A percentile compares a stretch with the other conserved stretches of the same genome.
Conservation (phyloP, 2,113 vertebrate species). For the Chamaetylas fuelleborni region DNA sequence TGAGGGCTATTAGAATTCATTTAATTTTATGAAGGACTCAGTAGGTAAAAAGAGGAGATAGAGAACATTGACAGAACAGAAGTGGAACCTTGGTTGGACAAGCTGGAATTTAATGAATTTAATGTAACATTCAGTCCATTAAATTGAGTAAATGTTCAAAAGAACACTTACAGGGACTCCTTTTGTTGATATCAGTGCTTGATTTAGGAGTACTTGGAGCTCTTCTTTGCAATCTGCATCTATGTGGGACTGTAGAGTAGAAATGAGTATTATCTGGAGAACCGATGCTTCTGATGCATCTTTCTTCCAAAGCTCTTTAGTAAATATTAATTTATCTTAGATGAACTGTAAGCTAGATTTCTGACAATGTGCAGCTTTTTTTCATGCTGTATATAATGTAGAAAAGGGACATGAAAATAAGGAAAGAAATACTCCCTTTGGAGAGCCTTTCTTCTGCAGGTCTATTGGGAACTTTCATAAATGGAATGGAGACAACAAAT, state of each 20-base stretch:
- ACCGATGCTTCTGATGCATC: neutral
- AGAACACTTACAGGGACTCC: neutral
- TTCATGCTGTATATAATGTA: neutral
- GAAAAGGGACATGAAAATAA: neutral
- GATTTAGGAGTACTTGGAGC: neutral
- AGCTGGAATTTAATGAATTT: neutral
- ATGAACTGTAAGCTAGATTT: neutral
- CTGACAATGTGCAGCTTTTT: neutral
- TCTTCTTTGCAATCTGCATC: neutral
- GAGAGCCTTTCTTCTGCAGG: neutral
- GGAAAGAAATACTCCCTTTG: neutral
- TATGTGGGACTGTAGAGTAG: neutral
- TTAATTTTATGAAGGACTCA: neutral
- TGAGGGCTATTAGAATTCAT: neutral
- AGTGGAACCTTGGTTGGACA: neutral
- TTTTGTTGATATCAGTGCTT: neutral
- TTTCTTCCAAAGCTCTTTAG: neutral
- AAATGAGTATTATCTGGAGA: neutral
- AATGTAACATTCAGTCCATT: neutral
- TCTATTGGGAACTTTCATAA: neutral
- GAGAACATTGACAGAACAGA: neutral
- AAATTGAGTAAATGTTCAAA: neutral
- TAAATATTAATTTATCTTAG: neutral
- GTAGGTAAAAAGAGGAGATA: neutral
- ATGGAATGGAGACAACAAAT: neutral